Percentiles rank a stretch among this genome's conserved stretches.
Conservation (phyloP, 2,888 invertebrate genomes). For the Pterobdella sp. region DNA sequence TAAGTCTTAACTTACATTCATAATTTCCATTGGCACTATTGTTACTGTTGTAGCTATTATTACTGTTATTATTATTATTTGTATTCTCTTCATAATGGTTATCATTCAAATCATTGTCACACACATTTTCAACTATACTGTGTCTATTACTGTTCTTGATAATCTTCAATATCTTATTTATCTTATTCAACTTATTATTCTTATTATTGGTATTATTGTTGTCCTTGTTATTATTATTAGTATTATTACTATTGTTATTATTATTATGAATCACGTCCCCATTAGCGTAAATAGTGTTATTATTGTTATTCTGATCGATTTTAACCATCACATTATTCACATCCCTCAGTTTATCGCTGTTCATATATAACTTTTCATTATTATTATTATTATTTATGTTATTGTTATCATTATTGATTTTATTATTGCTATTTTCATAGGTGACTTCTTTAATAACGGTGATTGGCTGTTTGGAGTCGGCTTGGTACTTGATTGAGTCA, state of each 20-base stretch:
- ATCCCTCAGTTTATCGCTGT: too few species aligned
- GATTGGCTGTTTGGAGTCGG: neutral
- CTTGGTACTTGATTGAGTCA: neutral
- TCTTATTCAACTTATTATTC: neutral
- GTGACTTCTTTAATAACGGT: neutral
- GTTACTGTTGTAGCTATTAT: conserved; percentile 7
- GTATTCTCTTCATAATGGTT: neutral
- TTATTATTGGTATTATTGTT: neutral
- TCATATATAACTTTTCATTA: too few species aligned
- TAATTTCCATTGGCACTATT: conserved; percentile 6
- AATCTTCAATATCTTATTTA: neutral
- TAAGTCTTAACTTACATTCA: too few species aligned
- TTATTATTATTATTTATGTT: conserved; percentile 8
- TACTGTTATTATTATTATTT: neutral
- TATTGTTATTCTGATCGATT: too few species aligned
- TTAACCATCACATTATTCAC: too few species aligned
- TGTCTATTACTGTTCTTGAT: neutral
- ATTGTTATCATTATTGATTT: conserved; percentile 7
- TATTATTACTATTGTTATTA: neutral
- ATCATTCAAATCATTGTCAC: neutral
- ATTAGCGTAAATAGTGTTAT: too few species aligned
- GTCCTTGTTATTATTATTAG: neutral
- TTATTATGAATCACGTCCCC: too few species aligned
- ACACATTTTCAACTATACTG: neutral
- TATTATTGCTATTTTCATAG: conserved; percentile 20